Percentiles rank a stretch among this genome's conserved stretches.
Evolutionary conservation across 1,140 invertebrate genomes (phyloP).

Genomic region (Drosophila jambulina): DNA sequence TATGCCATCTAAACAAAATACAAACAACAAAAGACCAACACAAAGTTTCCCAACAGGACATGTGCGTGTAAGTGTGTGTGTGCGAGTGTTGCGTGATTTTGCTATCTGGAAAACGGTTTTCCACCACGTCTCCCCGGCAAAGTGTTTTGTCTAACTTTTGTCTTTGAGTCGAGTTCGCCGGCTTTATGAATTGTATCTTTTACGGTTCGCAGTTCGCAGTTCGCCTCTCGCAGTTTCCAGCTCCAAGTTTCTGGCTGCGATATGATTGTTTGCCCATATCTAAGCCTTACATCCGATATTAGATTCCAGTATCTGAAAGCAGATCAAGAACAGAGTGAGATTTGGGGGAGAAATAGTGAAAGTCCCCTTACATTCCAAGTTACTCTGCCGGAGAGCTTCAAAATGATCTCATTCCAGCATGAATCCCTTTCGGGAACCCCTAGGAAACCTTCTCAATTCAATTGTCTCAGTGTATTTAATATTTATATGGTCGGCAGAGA

Average conservation of each 20-base stretch:
- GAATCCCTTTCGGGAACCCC: rapidly evolving
- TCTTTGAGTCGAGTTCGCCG: conserved; percentile 44
- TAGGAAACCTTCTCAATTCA: not conserved
- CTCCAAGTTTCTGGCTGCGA: conserved; percentile 40
- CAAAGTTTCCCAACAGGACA: conserved; percentile 57
- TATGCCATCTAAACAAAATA: conserved; percentile 80
- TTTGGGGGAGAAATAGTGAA: not conserved
- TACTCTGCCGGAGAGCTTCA: too few relatives aligned
- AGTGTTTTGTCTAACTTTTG: conserved; percentile 73
- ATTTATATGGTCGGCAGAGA: conserved; percentile 5
- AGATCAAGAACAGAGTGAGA: not conserved
- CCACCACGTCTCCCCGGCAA: conserved; percentile 39
- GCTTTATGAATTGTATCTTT: conserved; percentile 81
- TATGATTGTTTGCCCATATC: conserved; percentile 72
- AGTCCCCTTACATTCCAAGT: not conserved
- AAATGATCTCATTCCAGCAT: not conserved
- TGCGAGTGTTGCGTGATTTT: conserved; percentile 69
- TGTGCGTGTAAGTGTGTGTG: conserved; percentile 8
- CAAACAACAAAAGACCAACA: conserved; percentile 76
- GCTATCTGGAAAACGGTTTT: conserved; percentile 70
- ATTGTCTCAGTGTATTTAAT: conserved; percentile 20
- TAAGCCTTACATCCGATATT: conserved; percentile 42
- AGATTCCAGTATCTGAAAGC: conserved; percentile 18
- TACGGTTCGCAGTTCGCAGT: conserved; percentile 35
- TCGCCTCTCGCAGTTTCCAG: not conserved